Conservation (phyloP, 2,113 vertebrate species). For the Brachirus orientalis region DNA sequence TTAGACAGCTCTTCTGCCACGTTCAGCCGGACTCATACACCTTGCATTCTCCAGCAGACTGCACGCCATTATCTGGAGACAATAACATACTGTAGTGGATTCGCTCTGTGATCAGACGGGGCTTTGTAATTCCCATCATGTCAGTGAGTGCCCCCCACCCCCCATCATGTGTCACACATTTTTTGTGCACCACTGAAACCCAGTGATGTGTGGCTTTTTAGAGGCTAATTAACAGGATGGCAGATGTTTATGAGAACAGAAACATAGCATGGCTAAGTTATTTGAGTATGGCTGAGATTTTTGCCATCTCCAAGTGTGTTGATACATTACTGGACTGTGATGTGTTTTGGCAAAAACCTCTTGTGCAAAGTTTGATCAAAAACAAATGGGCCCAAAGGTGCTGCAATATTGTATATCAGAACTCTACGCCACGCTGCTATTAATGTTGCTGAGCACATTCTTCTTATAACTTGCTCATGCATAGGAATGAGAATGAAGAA, state of each 20-base stretch:
- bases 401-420: conserved; percentile 11
- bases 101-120: conserved; percentile 35
- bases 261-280: conserved; percentile 47
- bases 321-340: conserved; percentile 18
- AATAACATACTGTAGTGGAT: conserved; percentile 33
- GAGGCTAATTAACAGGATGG: conserved; percentile 75
- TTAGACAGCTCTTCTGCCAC: neutral
- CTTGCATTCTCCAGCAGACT: neutral
- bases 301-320: conserved; percentile 15
- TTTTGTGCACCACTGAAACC: conserved; percentile 65
- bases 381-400: too few relatives aligned
- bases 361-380: too few relatives aligned
- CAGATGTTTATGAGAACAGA: conserved; percentile 75
- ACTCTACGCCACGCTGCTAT: conserved; percentile 4
- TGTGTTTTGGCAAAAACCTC: too few relatives aligned
- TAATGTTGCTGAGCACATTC: conserved; percentile 15
- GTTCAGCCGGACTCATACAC: neutral
- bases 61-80: conserved; percentile 4
- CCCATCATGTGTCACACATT: conserved; percentile 55
- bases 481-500: conserved; percentile 66
- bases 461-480: conserved; percentile 78
- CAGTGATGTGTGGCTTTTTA: conserved; percentile 76
- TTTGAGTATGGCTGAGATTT: conserved; percentile 28
- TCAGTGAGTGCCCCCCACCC: conserved; percentile 42
- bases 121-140: conserved; percentile 65